Conservation (phyloP, 1,140 invertebrate genomes). For the Steinernema khuongi region DNA sequence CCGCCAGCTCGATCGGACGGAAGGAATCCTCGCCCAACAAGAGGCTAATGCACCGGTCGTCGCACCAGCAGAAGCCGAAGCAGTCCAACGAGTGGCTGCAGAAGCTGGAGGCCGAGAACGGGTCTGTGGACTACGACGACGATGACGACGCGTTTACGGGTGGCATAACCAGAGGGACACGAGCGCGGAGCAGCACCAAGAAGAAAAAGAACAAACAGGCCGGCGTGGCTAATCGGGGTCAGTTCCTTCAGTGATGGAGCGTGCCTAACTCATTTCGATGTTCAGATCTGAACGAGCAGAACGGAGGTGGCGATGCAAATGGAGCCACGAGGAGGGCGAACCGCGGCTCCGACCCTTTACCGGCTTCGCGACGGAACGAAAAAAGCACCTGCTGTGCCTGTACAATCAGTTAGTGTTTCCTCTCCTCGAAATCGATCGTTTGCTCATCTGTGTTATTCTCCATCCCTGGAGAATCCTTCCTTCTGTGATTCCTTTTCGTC, state of each 20-base stretch:
- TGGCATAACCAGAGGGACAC: slow-evolving; percentile 14
- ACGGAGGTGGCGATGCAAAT: background rate
- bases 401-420: slow-evolving; percentile 15
- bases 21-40: slow-evolving; percentile 34
- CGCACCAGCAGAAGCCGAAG: slow-evolving; percentile 47
- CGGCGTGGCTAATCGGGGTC: slow-evolving; percentile 7
- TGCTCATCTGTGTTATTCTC: background rate
- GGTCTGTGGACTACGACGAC: slow-evolving; percentile 39
- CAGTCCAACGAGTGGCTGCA: slow-evolving; percentile 48
- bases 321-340: background rate
- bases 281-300: background rate
- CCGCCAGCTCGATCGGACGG: background rate
- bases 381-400: slow-evolving; percentile 23
- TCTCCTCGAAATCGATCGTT: background rate
- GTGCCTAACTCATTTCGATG: background rate
- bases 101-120: slow-evolving; percentile 43
- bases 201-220: slow-evolving; percentile 29
- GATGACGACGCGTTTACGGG: slow-evolving; percentile 30
- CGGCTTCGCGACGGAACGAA: slow-evolving; percentile 16
- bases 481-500: slow-evolving; percentile 24
- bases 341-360: background rate
- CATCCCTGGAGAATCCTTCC: background rate
- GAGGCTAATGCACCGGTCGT: slow-evolving; percentile 20
- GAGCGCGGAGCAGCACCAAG: slow-evolving; percentile 29
- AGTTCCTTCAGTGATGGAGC: slow-evolving; percentile 25